Percentiles rank a stretch among this genome's conserved stretches.
Conservation (phyloP, 2,113 vertebrate species). For the Ictalurus punctatus region DNA sequence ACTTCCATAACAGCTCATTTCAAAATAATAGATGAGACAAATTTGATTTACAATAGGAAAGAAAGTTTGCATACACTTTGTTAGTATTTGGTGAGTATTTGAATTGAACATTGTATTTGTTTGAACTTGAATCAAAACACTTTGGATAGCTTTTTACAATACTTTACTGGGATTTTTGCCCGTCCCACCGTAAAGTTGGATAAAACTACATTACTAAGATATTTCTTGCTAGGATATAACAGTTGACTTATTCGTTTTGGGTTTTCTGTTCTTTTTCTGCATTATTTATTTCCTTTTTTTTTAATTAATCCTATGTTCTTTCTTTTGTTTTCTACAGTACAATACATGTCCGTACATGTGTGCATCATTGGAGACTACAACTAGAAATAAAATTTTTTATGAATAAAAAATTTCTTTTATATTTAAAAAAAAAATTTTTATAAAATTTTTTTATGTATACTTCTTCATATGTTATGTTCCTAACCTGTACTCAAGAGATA, state of each 20-base stretch:
- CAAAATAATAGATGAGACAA: not conserved
- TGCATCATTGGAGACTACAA: not conserved
- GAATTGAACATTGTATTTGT: not conserved
- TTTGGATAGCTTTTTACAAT: not conserved
- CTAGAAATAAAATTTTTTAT: too few relatives aligned
- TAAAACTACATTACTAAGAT: not conserved
- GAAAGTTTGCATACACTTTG: not conserved
- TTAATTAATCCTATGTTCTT: too few relatives aligned
- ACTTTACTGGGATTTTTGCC: not conserved
- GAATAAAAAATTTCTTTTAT: too few relatives aligned
- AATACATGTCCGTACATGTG: not conserved
- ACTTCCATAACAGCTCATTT: not conserved
- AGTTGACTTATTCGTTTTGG: not conserved
- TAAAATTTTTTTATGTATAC: not conserved
- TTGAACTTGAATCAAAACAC: not conserved
- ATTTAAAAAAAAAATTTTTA: too few relatives aligned
- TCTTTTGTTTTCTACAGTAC: not conserved
- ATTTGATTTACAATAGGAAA: not conserved
- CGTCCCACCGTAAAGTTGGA: not conserved
- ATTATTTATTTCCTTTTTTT: not conserved
- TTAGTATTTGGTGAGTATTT: not conserved
- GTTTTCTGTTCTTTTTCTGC: not conserved
- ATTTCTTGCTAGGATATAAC: not conserved
- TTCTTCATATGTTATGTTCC: not conserved
- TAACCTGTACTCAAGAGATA: not conserved